Base-by-base conservation (phyloP, 2,113 vertebrate species). In the Bubo bubo region DNA sequence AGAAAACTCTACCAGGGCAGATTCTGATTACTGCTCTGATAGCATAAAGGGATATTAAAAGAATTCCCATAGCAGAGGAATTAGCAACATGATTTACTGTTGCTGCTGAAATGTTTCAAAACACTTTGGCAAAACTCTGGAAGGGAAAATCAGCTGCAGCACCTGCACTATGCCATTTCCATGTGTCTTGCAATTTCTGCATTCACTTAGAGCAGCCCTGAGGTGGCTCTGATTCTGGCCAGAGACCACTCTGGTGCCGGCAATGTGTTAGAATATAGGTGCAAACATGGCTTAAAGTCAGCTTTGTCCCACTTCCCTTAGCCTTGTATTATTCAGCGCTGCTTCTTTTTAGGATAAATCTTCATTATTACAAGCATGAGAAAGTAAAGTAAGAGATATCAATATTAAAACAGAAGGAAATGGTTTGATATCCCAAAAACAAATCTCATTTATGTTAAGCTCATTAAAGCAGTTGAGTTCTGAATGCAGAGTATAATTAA, bases 371-470 rank as follows among this genome's bases (percentile, higher is more conserved):
- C 32, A 72, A 79, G 73, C 81, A 67, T 39, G 24, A 79, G 81
- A 85, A 88, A 88, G 30, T 67, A 89, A 88, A 91, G 79, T 9
- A 64, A 56, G 14, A 85, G 21, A 63, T 83, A 87, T n/a, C 64
- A 60, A 80, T 79, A 92, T 64, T 93, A 88, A 88, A 93, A 68
- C 58, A 81, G 66, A 91, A 92, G 68, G 67, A 86, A 93, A 88
- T 26, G 19, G 55, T 79, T 89, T 91, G 85, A 82, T 95, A 81
- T 82, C 79, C 91, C 5, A 0, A 81, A 96, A 96, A 26, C 93
- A 97, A 97, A 96, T 88, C 90, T 93, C 86, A 93, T 95, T 97
- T 95, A 52, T 23, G 30, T 87, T 96, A 96, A 97, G 94, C 96
- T 97, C 41, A 88, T 97, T 93, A 95, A 95, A 95, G 77, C 37